Conservation (phyloP, 2,888 invertebrate genomes). For the Clitarchus hookeri region DNA sequence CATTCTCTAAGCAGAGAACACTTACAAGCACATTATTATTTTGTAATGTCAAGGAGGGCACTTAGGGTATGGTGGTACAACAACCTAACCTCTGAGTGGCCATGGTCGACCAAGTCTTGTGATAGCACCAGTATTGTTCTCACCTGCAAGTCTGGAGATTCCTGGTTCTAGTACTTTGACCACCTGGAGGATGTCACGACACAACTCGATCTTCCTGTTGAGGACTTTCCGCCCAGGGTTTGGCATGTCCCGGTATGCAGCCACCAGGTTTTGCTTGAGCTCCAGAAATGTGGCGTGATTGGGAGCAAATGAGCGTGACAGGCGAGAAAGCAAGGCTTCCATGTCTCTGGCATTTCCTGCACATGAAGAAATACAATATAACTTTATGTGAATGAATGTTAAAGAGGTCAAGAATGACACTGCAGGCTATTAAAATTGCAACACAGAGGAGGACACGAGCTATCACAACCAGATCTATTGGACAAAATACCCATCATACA, state of each 20-base stretch:
- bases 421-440: too few relatives aligned
- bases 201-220: conserved; percentile 67
- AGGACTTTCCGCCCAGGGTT: conserved; percentile 59
- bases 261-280: conserved; percentile 71
- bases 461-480: too few relatives aligned
- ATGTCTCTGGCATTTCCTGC: conserved; percentile 55
- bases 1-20: too few relatives aligned
- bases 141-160: conserved; percentile 70
- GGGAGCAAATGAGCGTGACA: conserved; percentile 63
- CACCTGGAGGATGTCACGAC: conserved; percentile 67
- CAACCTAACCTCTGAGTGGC: too few relatives aligned
- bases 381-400: too few relatives aligned
- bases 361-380: conserved; percentile 41
- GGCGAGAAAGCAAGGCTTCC: conserved; percentile 55
- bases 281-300: conserved; percentile 71
- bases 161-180: conserved; percentile 72
- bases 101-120: too few relatives aligned
- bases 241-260: conserved; percentile 52
- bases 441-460: too few relatives aligned
- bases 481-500: too few relatives aligned
- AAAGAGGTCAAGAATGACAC: too few relatives aligned
- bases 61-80: too few relatives aligned
- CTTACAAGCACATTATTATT: too few relatives aligned
- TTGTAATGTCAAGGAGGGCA: too few relatives aligned
- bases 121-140: conserved; percentile 35